These are phyloP conservation scores for Drosophila anomelani DNA, from an alignment of 2,888 invertebrate genomes.

Conservation along the genomic window DNA sequence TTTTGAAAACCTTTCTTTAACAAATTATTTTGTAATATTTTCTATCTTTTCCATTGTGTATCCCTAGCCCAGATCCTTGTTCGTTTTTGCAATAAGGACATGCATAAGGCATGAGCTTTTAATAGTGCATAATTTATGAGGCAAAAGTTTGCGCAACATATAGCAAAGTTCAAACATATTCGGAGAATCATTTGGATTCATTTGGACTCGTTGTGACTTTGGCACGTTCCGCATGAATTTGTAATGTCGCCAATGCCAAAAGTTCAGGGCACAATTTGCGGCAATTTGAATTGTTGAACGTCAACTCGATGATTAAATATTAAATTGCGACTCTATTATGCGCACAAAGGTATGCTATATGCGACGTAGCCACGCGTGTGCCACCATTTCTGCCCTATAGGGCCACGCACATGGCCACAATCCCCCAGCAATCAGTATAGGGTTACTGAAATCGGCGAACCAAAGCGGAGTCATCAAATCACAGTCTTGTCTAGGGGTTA, in stretches of 20 bases:
- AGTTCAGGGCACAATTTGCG: slow-evolving; percentile 45
- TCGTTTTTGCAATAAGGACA: slow-evolving; percentile 14
- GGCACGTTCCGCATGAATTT: slow-evolving; percentile 64
- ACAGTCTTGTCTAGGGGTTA: slow-evolving; percentile 21
- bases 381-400: not conserved
- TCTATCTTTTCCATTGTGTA: not conserved
- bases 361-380: not conserved
- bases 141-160: slow-evolving; percentile 49
- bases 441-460: slow-evolving; percentile 33
- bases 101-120: slow-evolving; percentile 33
- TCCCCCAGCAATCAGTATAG: slow-evolving; percentile 33
- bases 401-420: slow-evolving; percentile 2
- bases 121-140: slow-evolving; percentile 58
- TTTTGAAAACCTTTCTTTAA: not conserved
- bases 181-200: slow-evolving; percentile 45
- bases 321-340: slow-evolving; percentile 42
- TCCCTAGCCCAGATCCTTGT: slow-evolving; percentile 5
- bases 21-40: not conserved
- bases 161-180: slow-evolving; percentile 41
- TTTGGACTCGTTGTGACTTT: slow-evolving; percentile 48
- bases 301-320: slow-evolving; percentile 51
- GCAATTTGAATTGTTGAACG: slow-evolving; percentile 53
- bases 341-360: slow-evolving; percentile 12
- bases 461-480: slow-evolving; percentile 37
- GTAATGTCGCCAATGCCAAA: slow-evolving; percentile 48